Percentiles rank a stretch among this genome's conserved stretches.
Evolutionary conservation across 2,113 vertebrate genomes (phyloP).

Genomic region (Xenopus laevis): DNA sequence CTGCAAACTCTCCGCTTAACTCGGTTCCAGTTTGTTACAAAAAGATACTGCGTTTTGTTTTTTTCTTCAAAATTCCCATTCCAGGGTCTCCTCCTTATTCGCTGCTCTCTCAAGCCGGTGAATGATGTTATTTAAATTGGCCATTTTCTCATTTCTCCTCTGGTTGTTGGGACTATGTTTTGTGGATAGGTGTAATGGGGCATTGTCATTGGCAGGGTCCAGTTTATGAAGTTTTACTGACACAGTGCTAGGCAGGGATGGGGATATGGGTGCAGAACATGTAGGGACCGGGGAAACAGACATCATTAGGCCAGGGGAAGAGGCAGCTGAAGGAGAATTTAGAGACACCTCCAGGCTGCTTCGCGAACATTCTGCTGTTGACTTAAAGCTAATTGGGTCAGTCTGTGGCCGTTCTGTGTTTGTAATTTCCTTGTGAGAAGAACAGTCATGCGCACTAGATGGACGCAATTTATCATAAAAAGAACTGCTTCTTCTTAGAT

Average conservation of each 20-base stretch:
- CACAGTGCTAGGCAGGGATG: constrained; percentile 65
- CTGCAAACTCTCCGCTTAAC: constrained; percentile 30
- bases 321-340: constrained; percentile 84
- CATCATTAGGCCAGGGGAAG: constrained; percentile 84
- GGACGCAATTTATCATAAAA: constrained; percentile 52
- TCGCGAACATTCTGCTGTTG: constrained; percentile 76
- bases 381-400: constrained; percentile 84
- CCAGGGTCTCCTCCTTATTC: constrained; percentile 88
- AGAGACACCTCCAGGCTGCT: constrained; percentile 88
- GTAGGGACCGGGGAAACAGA: constrained; percentile 85
- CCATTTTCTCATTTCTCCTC: constrained; percentile 96
- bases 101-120: constrained; percentile 92
- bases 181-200: constrained; percentile 59
- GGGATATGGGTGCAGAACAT: constrained; percentile 86
- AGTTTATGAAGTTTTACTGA: constrained; percentile 59
- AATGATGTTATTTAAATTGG: constrained; percentile 98
- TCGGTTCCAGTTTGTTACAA: constrained; percentile 14
- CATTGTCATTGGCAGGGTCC: constrained; percentile 59
- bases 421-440: constrained; percentile 60
- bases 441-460: constrained; percentile 52
- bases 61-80: constrained; percentile 89
- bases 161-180: constrained; percentile 84
- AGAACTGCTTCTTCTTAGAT: constrained; percentile 59
- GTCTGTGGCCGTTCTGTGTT: constrained; percentile 60
- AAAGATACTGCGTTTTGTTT: neutral